A percentile compares a stretch with the other conserved stretches of the same genome.
phyloP scores from a whole-genome alignment of 2,888 invertebrate genomes.

The Nymphalis polychloros region DNA sequence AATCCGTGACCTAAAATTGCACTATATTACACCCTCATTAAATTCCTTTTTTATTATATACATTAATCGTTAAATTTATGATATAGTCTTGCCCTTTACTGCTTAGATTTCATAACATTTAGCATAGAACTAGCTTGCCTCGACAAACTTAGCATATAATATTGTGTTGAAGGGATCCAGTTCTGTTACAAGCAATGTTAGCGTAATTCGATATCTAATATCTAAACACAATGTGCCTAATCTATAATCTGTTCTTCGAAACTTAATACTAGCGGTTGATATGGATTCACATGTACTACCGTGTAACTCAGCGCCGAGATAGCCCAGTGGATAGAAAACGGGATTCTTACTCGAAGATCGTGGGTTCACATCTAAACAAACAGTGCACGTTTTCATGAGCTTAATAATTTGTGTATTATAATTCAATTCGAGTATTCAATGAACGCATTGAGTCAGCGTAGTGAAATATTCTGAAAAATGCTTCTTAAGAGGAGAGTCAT shows the following conservation, averaged over 20 bases:
- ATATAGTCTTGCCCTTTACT: conserved; percentile 5
- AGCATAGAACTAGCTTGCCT: conserved; percentile 4
- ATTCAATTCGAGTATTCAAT: no score
- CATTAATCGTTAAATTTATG: neutral
- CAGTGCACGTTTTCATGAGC: neutral
- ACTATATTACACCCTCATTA: neutral
- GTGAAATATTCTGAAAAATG: no score
- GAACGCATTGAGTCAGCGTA: no score
- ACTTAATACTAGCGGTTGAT: conserved; percentile 27
- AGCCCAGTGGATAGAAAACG: no score
- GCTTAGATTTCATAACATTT: conserved; percentile 6
- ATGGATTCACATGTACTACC: conserved; percentile 17
- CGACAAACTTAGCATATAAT: conserved; percentile 4
- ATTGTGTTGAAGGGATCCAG: conserved; percentile 2
- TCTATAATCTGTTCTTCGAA: conserved; percentile 33
- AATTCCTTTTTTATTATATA: neutral
- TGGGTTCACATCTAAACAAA: neutral
- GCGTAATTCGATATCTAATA: conserved; percentile 25
- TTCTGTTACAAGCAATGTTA: conserved; percentile 9
- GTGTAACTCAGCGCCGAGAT: no score
- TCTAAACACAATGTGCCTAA: conserved; percentile 30
- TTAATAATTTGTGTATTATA: neutral
- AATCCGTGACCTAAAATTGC: conserved; percentile 8
- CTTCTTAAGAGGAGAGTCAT: no score
- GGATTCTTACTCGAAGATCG: no score